phyloP scores from a whole-genome alignment of 2,113 vertebrate genomes.

The Bombycilla garrulus region DNA sequence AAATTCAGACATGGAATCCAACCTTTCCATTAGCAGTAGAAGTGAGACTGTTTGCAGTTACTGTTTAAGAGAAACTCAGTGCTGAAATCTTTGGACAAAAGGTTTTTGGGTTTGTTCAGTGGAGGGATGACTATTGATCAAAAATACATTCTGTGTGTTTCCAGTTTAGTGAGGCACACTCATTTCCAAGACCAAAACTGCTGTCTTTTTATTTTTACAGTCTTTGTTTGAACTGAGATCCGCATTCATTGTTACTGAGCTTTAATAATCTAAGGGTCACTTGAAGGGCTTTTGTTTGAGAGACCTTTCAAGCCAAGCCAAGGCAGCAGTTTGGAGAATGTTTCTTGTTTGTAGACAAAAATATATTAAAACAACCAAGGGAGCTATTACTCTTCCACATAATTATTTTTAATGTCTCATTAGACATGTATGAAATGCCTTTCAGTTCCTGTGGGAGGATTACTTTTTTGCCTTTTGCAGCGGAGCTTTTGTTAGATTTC shows the following conservation, averaged over 20 bases:
- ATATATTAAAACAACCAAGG: slow-evolving; percentile 85
- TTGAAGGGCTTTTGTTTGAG: slow-evolving; percentile 73
- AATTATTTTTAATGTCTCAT: slow-evolving; percentile 85
- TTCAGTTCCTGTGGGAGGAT: slow-evolving; percentile 78
- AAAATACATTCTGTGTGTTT: neutral
- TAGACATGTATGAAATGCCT: slow-evolving; percentile 79
- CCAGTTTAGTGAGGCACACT: neutral
- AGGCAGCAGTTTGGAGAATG: slow-evolving; percentile 83
- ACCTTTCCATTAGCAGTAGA: neutral
- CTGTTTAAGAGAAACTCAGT: neutral
- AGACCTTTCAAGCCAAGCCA: slow-evolving; percentile 81
- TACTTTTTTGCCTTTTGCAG: slow-evolving; percentile 67
- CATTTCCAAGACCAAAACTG: slow-evolving; percentile 27
- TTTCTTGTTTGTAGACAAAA: slow-evolving; percentile 83
- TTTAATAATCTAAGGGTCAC: slow-evolving; percentile 80
- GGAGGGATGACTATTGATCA: neutral
- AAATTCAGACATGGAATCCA: neutral
- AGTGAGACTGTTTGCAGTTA: neutral
- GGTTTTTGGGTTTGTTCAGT: neutral
- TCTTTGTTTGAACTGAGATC: slow-evolving; percentile 57
- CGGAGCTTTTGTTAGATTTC: slow-evolving; percentile 61
- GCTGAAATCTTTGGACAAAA: neutral
- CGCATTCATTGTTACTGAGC: slow-evolving; percentile 69
- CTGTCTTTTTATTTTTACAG: slow-evolving; percentile 56
- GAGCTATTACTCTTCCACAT: slow-evolving; percentile 80